Conservation (phyloP, 2,113 vertebrate species). For the Narcine bancroftii region DNA sequence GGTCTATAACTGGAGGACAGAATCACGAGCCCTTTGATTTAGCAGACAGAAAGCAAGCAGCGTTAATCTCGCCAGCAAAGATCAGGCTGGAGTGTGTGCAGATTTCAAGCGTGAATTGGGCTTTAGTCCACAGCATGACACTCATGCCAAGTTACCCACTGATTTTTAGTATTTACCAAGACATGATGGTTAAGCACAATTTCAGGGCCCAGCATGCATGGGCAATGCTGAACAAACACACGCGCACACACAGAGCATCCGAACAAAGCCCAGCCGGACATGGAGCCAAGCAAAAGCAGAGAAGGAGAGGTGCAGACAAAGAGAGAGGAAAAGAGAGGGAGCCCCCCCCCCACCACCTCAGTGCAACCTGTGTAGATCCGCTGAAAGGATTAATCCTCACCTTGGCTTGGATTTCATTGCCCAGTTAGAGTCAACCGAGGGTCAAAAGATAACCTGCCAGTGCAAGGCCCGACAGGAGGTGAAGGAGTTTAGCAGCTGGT, state of each 20-base stretch:
- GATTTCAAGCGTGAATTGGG: constrained; percentile 6
- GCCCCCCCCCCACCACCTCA: no score
- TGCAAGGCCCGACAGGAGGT: no score
- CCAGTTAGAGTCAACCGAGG: constrained; percentile 64
- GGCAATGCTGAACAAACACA: constrained; percentile 13
- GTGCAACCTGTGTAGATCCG: not conserved
- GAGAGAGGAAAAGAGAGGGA: not conserved
- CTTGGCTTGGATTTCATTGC: constrained; percentile 60
- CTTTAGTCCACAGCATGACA: not conserved
- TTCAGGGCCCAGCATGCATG: constrained; percentile 18
- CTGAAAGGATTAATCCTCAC: constrained; percentile 41
- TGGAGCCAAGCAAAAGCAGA: not conserved
- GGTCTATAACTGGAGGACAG: not conserved
- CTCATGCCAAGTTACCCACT: constrained; percentile 26
- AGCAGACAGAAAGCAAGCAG: not conserved
- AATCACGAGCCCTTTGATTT: constrained; percentile 10
- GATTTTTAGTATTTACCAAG: constrained; percentile 20
- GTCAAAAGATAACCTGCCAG: constrained; percentile 56
- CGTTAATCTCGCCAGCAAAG: not conserved
- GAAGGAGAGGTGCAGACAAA: not conserved
- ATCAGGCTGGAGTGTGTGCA: not conserved
- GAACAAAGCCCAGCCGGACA: not conserved
- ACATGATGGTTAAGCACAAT: constrained; percentile 5
- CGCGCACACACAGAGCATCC: not conserved
- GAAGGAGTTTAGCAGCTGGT: no score